A percentile compares a stretch with the other conserved stretches of the same genome.
Conservation (phyloP, 2,113 vertebrate genomes). For the Tyrannus savana region DNA sequence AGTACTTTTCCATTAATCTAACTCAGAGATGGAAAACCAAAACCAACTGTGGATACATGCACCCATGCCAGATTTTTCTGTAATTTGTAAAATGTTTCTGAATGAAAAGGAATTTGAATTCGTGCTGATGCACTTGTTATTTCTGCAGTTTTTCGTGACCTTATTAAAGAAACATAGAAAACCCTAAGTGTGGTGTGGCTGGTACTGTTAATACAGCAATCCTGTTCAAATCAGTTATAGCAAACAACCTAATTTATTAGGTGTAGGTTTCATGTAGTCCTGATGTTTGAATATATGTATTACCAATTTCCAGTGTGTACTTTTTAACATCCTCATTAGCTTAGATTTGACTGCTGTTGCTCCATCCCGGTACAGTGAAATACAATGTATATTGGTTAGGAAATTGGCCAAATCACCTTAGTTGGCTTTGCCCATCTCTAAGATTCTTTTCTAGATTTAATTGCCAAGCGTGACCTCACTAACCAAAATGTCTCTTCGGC, state of each 20-base stretch:
- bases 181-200: not conserved
- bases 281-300: not conserved
- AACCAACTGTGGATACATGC: not conserved
- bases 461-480: not conserved
- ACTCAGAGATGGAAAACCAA: not conserved
- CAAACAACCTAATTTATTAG: not conserved
- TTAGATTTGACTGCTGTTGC: not conserved
- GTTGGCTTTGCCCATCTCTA: not conserved
- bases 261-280: not conserved
- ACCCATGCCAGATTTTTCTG: not conserved
- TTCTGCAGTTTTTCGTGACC: not conserved
- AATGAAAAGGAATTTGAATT: not conserved
- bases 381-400: not conserved
- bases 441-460: not conserved
- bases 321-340: not conserved
- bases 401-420: not conserved
- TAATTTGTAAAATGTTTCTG: conserved; percentile 9
- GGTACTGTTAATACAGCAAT: not conserved
- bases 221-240: not conserved
- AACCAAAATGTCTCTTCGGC: conserved; percentile 5
- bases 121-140: not conserved
- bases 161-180: not conserved
- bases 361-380: not conserved
- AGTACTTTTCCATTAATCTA: conserved; percentile 2
- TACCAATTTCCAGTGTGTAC: not conserved